Conservation (phyloP, 2,113 vertebrate genomes). For the Toxotes chatareus region DNA sequence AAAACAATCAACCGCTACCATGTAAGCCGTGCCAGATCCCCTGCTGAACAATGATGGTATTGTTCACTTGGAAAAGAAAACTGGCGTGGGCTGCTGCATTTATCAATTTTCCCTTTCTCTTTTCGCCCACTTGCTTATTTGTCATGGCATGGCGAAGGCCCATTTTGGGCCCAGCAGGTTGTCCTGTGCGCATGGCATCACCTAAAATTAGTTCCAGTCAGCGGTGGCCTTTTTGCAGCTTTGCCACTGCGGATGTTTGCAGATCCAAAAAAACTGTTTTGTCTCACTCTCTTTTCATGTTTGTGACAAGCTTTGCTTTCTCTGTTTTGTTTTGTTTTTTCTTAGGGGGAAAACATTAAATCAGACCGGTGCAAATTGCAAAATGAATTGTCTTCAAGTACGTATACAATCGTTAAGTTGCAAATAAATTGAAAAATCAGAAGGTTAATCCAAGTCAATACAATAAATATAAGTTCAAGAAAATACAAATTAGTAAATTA, state of each 20-base stretch:
- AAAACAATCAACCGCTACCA: slow-evolving; percentile 77
- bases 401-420: background rate
- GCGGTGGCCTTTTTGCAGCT: slow-evolving; percentile 72
- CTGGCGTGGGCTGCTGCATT: slow-evolving; percentile 83
- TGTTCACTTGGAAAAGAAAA: slow-evolving; percentile 85
- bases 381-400: slow-evolving; percentile 1
- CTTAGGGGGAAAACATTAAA: slow-evolving; percentile 10
- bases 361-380: background rate
- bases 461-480: background rate
- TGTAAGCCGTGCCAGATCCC: slow-evolving; percentile 79
- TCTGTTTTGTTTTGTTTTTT: background rate
- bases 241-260: slow-evolving; percentile 69
- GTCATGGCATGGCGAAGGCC: slow-evolving; percentile 80
- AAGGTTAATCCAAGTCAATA: background rate
- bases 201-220: slow-evolving; percentile 85
- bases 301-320: slow-evolving; percentile 36
- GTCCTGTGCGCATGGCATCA: slow-evolving; percentile 75
- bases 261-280: slow-evolving; percentile 62
- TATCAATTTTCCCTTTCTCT: slow-evolving; percentile 82
- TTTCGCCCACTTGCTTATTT: slow-evolving; percentile 83
- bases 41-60: slow-evolving; percentile 86
- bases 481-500: slow-evolving; percentile 20
- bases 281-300: slow-evolving; percentile 57
- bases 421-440: background rate
- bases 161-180: slow-evolving; percentile 84